Evolutionary conservation across 2,113 vertebrate species (phyloP), one percentile per base, ranked within the genome.

Genomic region (Perognathus longimembris): DNA sequence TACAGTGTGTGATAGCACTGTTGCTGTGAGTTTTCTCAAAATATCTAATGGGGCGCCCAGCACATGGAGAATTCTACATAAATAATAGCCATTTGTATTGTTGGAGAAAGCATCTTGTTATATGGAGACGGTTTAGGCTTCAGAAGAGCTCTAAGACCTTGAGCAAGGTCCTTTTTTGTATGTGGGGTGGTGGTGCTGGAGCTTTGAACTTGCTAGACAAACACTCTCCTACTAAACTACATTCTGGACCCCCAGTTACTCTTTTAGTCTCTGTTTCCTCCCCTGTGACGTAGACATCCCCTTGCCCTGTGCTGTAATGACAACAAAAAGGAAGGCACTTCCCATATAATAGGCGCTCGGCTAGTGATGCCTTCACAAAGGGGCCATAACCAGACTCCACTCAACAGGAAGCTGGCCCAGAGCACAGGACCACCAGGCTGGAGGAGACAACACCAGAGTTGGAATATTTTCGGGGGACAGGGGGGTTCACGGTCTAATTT

Each of bases 261-360:
- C 67, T 91, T 84, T 45, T 42, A 69, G 50, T 87, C 74, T 88
- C 28, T 15, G 36, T 63, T 57, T 85, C 40, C 80, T 79, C 26
- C 34, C 70, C 70, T 90, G 22, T 94, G 77, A 89, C 82, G 78
- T 79, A 54, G 57, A 64, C 57, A 45, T 8, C 45, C 45, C 45
- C 2, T 45, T 8, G 45, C 45, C 45, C 30, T 24, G 64, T 50
- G 9, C 30, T 89, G 80, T 34, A n/a, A 79, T 77, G 57, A 66
- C 21, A 76, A 34, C 20, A n/a, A n/a, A n/a, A n/a, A 20, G 14
- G 26, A 63, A 17, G 66, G 38, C 54, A 42, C 4, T 28, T 89
- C 6, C 79, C 17, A 32, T 5, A 54, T 12, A 70, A 4, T 2
- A 50, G 42, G 42, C 50, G 24, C 26, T 32, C 15, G 54, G 18